These are phyloP conservation scores for Astyanax mexicanus DNA, from an alignment of 2,797 vertebrate genomes.

Conservation along the genomic window DNA sequence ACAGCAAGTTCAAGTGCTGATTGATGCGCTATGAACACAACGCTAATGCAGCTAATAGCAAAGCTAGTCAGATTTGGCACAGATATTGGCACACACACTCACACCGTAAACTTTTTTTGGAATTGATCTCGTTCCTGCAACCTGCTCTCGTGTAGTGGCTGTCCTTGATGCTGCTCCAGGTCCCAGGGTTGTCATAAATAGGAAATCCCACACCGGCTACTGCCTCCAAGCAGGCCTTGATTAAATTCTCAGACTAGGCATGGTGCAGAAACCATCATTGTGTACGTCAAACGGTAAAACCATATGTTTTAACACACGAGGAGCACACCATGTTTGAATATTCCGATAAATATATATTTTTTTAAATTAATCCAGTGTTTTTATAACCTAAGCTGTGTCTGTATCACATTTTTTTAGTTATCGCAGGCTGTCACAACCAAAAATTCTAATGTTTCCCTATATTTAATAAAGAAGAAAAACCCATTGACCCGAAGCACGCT, in stretches of 20 bases:
- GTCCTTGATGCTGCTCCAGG: constrained; percentile 26
- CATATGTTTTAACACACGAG: constrained; percentile 1
- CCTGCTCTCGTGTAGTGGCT: constrained; percentile 14
- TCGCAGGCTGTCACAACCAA: neutral
- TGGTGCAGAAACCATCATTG: constrained; percentile 53
- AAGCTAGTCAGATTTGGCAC: neutral
- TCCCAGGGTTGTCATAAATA: constrained; percentile 47
- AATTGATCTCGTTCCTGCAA: constrained; percentile 13
- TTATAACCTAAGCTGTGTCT: too few relatives aligned
- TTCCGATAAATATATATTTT: neutral
- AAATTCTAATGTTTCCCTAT: too few relatives aligned
- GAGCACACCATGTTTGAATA: neutral
- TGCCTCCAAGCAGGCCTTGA: constrained; percentile 66
- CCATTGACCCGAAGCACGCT: neutral
- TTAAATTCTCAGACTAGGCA: constrained; percentile 60
- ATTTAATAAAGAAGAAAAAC: neutral
- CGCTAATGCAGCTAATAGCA: too few relatives aligned
- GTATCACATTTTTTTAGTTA: neutral
- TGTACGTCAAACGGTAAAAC: neutral
- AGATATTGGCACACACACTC: neutral
- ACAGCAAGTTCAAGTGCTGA: neutral
- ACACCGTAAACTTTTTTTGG: neutral
- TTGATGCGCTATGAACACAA: neutral
- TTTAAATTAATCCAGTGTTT: neutral
- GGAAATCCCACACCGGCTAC: constrained; percentile 56